phyloP scores from a whole-genome alignment of 2,113 vertebrate genomes.

The rat (Rattus norvegicus) region DNA sequence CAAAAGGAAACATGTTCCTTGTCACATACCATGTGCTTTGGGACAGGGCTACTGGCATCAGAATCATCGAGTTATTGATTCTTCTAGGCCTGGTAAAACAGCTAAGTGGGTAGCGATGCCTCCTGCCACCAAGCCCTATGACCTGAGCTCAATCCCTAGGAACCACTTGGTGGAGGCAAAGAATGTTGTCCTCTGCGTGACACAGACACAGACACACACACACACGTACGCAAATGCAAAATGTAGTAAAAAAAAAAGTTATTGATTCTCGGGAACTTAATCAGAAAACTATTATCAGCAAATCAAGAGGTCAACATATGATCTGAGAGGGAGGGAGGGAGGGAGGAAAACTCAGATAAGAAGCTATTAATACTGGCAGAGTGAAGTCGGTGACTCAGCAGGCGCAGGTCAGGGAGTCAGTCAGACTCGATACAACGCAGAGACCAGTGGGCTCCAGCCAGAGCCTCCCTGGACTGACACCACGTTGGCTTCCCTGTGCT shows the following conservation, averaged over 20 bases:
- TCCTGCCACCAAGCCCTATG: too few species aligned
- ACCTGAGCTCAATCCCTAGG: neutral
- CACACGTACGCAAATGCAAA: neutral
- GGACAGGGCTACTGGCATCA: neutral
- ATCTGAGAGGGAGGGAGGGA: neutral
- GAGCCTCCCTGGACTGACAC: neutral
- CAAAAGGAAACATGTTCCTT: neutral
- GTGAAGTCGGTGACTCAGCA: slow-evolving; percentile 54
- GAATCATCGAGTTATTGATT: neutral
- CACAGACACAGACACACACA: neutral
- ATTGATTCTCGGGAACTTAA: neutral
- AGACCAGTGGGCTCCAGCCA: neutral
- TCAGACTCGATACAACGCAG: neutral
- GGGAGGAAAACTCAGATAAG: slow-evolving; percentile 32
- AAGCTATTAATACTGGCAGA: neutral
- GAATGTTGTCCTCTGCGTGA: neutral
- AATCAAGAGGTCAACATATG: neutral
- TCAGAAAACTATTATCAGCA: slow-evolving; percentile 14
- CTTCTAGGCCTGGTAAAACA: neutral
- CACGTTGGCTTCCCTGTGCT: neutral
- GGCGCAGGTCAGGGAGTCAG: neutral
- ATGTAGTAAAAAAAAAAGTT: neutral
- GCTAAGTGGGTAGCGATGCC: neutral
- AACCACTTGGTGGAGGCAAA: neutral
- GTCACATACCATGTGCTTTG: neutral